Percentiles rank a stretch among this genome's conserved stretches.
These are phyloP conservation scores for Diorhabda carinulata DNA, from an alignment of 1,140 invertebrate genomes.

Conservation along the genomic window DNA sequence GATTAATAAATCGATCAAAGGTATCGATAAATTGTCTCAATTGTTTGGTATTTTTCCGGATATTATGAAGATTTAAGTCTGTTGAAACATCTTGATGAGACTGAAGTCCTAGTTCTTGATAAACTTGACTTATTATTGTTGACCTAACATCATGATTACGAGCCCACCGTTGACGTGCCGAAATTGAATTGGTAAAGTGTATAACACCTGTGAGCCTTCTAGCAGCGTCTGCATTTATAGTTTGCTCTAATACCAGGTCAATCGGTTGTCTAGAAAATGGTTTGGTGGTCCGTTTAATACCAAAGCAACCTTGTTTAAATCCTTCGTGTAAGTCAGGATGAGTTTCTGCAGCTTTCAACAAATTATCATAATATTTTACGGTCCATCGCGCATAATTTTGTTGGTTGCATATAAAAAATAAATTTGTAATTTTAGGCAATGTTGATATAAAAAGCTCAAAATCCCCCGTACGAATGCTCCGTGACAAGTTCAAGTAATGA, in stretches of 20 bases:
- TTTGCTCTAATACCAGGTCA: constrained; percentile 39
- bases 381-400: constrained; percentile 31
- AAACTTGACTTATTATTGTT: constrained; percentile 25
- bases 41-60: background rate
- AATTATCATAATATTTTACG: constrained; percentile 29
- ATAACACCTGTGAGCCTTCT: constrained; percentile 32
- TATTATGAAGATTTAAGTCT: constrained; percentile 13
- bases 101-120: constrained; percentile 3
- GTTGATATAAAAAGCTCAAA: constrained; percentile 31
- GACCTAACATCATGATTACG: constrained; percentile 20
- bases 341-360: constrained; percentile 29
- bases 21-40: background rate
- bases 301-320: constrained; percentile 34
- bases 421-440: constrained; percentile 28
- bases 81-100: constrained; percentile 25
- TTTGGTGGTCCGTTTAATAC: constrained; percentile 33
- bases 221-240: constrained; percentile 38
- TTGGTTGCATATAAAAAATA: constrained; percentile 33
- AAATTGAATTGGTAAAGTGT: constrained; percentile 32
- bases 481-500: constrained; percentile 33
- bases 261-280: constrained; percentile 37
- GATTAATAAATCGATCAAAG: background rate
- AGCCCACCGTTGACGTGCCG: constrained; percentile 26
- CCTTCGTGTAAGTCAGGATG: constrained; percentile 31
- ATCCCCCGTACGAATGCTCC: constrained; percentile 39